Percentiles rank a stretch among this genome's conserved stretches.
phyloP scores from a whole-genome alignment of 2,797 vertebrate genomes.

The Molothrus aeneus region DNA sequence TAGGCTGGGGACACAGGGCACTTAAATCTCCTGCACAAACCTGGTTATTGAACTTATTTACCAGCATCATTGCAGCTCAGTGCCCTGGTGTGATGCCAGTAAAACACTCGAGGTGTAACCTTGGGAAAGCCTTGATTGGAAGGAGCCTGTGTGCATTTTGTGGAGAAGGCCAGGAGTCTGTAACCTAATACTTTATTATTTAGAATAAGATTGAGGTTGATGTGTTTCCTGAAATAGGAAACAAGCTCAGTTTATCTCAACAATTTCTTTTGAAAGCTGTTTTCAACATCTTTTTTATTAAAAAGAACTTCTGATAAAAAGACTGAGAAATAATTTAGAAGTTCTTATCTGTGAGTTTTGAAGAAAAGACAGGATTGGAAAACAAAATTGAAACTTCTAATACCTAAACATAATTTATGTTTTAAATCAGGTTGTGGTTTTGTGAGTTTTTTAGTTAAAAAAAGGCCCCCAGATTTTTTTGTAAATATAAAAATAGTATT shows the following conservation, averaged over 20 bases:
- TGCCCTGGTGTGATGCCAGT: neutral
- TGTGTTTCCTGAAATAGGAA: neutral
- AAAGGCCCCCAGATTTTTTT: fast-evolving
- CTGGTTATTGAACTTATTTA: neutral
- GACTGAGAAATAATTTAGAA: neutral
- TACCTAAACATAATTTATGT: neutral
- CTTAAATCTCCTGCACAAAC: neutral
- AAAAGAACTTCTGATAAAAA: neutral
- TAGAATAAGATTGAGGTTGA: neutral
- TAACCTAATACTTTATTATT: neutral
- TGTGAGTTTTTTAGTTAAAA: neutral
- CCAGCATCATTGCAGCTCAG: neutral
- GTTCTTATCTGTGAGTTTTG: neutral
- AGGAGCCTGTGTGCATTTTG: neutral
- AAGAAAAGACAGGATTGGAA: neutral
- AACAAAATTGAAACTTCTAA: neutral
- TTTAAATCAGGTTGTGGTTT: neutral
- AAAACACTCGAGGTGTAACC: neutral
- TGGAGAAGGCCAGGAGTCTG: neutral
- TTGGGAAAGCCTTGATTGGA: neutral
- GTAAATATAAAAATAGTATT: neutral
- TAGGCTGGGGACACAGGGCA: neutral
- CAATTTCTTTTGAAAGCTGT: neutral
- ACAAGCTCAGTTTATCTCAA: neutral
- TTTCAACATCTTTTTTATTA: neutral